Percentiles rank a stretch among this genome's conserved stretches.
phyloP scores from a whole-genome alignment of 2,797 vertebrate genomes.

The Typhlichthys subterraneus region DNA sequence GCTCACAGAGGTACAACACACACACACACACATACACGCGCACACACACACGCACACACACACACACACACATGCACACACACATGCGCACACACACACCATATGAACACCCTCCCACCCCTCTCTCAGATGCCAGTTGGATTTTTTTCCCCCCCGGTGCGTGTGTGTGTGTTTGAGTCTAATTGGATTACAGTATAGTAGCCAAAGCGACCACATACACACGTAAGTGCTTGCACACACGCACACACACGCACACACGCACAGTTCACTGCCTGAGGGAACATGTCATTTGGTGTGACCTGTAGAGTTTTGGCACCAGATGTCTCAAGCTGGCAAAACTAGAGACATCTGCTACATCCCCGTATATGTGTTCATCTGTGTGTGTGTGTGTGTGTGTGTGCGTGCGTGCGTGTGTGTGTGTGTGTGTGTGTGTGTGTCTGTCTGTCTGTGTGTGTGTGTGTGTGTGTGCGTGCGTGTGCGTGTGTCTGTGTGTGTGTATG shows the following conservation, averaged over 20 bases:
- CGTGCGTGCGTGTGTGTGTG: constrained; percentile 10
- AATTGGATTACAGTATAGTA: constrained; percentile 14
- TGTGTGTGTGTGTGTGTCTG: background rate
- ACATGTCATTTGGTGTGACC: constrained; percentile 76
- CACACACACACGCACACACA: constrained; percentile 37
- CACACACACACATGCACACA: background rate
- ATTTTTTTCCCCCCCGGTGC: background rate
- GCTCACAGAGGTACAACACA: too few species aligned
- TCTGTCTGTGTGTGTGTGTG: too few species aligned
- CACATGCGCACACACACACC: constrained; percentile 18
- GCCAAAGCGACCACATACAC: constrained; percentile 15
- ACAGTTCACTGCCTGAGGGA: constrained; percentile 52
- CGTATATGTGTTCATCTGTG: constrained; percentile 20
- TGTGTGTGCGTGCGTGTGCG: too few species aligned
- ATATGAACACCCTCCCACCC: constrained; percentile 2
- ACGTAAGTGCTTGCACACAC: background rate
- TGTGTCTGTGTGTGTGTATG: too few species aligned
- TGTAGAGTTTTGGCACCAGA: constrained; percentile 78
- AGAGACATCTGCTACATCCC: constrained; percentile 76
- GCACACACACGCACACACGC: constrained; percentile 26
- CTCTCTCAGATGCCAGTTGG: background rate
- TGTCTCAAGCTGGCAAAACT: constrained; percentile 78
- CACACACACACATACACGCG: background rate
- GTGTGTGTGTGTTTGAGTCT: background rate
- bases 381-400: constrained; percentile 20